These are phyloP conservation scores for Scolopax bukidnonensis DNA, from an alignment of 2,797 vertebrate species.

Conservation along the genomic window DNA sequence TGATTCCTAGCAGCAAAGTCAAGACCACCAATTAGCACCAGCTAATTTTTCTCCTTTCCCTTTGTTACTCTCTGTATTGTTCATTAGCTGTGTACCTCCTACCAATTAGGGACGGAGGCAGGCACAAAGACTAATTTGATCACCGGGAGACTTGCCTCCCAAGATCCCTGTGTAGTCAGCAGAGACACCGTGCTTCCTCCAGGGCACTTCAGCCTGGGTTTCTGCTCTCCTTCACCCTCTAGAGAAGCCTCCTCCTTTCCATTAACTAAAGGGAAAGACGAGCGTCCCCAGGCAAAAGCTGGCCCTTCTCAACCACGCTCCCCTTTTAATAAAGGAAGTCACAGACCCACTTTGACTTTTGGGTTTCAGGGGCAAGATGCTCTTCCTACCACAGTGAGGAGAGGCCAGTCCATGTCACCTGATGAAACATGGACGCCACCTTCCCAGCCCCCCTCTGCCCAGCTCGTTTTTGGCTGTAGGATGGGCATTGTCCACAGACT, in stretches of 20 bases:
- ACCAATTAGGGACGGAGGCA: slow-evolving; percentile 25
- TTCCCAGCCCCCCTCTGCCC: rapidly evolving
- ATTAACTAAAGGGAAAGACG: slow-evolving; percentile 36
- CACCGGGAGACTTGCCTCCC: neutral
- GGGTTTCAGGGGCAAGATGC: neutral
- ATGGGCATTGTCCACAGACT: rapidly evolving
- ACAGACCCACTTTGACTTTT: neutral
- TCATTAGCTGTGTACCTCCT: neutral
- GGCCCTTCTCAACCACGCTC: neutral
- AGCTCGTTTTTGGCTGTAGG: rapidly evolving
- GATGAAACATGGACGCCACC: rapidly evolving
- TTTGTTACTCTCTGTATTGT: neutral
- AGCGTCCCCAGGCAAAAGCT: neutral
- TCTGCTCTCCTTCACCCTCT: neutral
- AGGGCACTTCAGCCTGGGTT: neutral
- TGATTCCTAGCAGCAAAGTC: neutral
- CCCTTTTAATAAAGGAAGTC: neutral
- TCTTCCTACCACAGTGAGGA: neutral
- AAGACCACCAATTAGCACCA: slow-evolving; percentile 5
- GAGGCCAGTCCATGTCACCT: rapidly evolving
- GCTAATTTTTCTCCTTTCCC: neutral
- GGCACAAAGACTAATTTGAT: slow-evolving; percentile 38
- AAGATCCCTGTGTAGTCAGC: neutral
- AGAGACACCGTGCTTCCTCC: neutral
- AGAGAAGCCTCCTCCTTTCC: slow-evolving; percentile 9